Base-by-base conservation (phyloP, 2,888 invertebrate genomes). In the Platypus cylindrus region DNA sequence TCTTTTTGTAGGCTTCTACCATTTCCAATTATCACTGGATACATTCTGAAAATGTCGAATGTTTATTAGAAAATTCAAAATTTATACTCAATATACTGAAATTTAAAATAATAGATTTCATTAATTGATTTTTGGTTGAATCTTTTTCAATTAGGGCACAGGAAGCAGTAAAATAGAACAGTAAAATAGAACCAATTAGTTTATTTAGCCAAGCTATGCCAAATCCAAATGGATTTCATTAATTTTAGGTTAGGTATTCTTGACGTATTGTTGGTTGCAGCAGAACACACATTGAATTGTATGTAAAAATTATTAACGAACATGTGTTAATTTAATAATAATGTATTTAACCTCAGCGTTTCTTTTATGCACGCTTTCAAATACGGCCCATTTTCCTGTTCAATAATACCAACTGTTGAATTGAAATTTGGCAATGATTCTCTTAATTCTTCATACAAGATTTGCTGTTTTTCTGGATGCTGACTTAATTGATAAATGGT, bases 21-120 rank as follows among this genome's bases (percentile, higher is more conserved):
- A 49, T 85, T 81, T 23, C 84, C 85, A 51, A 82, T 72, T 43
- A 82, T 81, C 11, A 85, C 82, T 5, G 85, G 86, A 58, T 78
- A 80, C 61, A 86, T 77, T 53, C 85, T 81, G 34, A 45, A 51
- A 48, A 36, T 30, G 7, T 17, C 17, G 17, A 26, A 11, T 17
- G 9, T 34, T 7, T 3, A 14, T 17, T 9, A 34, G 8, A n/a
- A 17, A 35, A 24, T 2, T 24, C 23, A 15, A 35, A 23, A 30
- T 23, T 11, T 13, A 25, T 7, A 25, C 3, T 12, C 3, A 5
- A n/a, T n/a, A n/a, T n/a, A n/a, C n/a, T n/a, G n/a, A n/a, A n/a
- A n/a, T n/a, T n/a, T n/a, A n/a, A n/a, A n/a, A n/a, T n/a, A n/a
- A n/a, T n/a, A n/a, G n/a, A n/a, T n/a, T n/a, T n/a, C n/a, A n/a